Percentiles rank a stretch among this genome's conserved stretches.
Evolutionary conservation across 1,140 invertebrate genomes (phyloP).

Genomic region (Zaprionus vittiger): DNA sequence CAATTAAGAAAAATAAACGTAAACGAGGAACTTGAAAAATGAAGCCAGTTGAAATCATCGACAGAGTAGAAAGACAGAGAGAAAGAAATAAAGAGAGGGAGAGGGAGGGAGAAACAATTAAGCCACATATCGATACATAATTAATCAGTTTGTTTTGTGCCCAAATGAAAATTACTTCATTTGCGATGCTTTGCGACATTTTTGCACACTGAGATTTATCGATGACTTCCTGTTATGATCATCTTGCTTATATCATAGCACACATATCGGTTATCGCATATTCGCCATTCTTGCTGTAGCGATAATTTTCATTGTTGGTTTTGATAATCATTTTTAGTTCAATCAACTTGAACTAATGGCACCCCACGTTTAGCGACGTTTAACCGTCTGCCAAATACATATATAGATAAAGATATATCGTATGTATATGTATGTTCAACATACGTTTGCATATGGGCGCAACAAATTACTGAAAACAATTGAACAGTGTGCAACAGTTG

Average conservation of each 20-base stretch:
- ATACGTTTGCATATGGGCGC: slow-evolving; percentile 6
- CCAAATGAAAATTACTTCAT: slow-evolving; percentile 1
- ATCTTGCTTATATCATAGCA: slow-evolving; percentile 3
- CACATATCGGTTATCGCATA: slow-evolving; percentile 1
- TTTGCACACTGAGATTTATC: slow-evolving; percentile 1
- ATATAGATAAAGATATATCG: neutral
- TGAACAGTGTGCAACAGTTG: slow-evolving; percentile 39
- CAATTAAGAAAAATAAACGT: slow-evolving; percentile 57
- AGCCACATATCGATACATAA: neutral
- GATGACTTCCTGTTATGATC: slow-evolving; percentile 55
- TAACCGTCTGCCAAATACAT: slow-evolving; percentile 13
- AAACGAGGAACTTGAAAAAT: slow-evolving; percentile 59
- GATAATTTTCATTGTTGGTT: slow-evolving; percentile 45
- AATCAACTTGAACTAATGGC: slow-evolving; percentile 66
- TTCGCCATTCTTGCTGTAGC: slow-evolving; percentile 9
- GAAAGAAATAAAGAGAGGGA: neutral
- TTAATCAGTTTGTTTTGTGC: neutral
- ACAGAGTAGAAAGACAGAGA: neutral
- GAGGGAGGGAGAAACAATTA: neutral
- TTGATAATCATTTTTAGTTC: slow-evolving; percentile 54
- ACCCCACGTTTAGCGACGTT: slow-evolving; percentile 57
- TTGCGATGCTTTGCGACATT: neutral
- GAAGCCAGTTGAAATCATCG: slow-evolving; percentile 35
- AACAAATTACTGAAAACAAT: slow-evolving; percentile 57
- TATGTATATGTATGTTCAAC: neutral